Conservation (phyloP, 2,888 invertebrate genomes). For the Merodon equestris region DNA sequence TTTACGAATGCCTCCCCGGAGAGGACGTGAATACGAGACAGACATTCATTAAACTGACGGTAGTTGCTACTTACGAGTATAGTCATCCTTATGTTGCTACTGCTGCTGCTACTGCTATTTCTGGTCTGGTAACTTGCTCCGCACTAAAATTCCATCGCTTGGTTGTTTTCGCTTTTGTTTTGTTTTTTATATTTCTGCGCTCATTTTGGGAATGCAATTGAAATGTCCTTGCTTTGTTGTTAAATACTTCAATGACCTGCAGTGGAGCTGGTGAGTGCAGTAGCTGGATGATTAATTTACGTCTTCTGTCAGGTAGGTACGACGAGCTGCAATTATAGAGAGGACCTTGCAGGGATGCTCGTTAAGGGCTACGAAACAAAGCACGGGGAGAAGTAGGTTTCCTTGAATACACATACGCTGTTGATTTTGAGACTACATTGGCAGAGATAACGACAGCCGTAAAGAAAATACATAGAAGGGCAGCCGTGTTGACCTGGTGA, state of each 20-base stretch:
- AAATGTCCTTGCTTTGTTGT: slow-evolving; percentile 25
- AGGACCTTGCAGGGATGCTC: slow-evolving; percentile 7
- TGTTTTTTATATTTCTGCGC: background rate
- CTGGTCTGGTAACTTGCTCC: background rate
- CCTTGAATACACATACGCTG: background rate
- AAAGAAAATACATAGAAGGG: too few species aligned
- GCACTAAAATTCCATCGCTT: slow-evolving; percentile 2
- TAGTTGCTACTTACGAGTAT: slow-evolving; percentile 4
- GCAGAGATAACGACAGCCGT: too few species aligned
- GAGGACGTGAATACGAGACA: background rate
- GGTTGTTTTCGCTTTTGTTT: background rate
- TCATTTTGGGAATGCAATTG: slow-evolving; percentile 13
- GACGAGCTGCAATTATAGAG: background rate
- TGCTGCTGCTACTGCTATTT: too few species aligned
- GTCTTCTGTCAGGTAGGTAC: slow-evolving; percentile 7
- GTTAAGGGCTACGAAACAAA: too few species aligned
- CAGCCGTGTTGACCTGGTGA: background rate
- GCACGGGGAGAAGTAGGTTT: background rate
- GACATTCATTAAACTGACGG: slow-evolving; percentile 28
- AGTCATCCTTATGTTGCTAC: background rate
- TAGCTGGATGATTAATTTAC: slow-evolving; percentile 27
- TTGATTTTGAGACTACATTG: slow-evolving; percentile 9
- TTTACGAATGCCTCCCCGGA: slow-evolving; percentile 16
- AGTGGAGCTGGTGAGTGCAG: background rate
- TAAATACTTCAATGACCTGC: slow-evolving; percentile 19